Evolutionary conservation across 92 coral and sea anemone species (phyloP).

Genomic region (Meandrina meandrites): DNA sequence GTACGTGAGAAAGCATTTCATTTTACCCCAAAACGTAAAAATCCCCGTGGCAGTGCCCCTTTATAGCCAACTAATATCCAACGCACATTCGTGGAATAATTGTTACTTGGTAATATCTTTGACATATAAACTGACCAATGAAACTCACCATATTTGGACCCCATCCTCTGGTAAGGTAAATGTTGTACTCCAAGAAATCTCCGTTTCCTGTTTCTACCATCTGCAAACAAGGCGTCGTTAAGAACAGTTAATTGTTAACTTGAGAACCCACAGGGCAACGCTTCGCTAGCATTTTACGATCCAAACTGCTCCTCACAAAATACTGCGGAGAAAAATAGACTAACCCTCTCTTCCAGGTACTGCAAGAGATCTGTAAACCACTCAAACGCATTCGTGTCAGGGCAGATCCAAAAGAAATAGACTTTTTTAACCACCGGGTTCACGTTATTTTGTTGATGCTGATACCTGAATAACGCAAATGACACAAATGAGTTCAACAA

Average conservation of each 20-base stretch:
- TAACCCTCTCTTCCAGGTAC: slow-evolving; percentile 74
- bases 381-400: slow-evolving; percentile 92
- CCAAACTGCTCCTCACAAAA: too few relatives aligned
- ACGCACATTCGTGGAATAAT: too few relatives aligned
- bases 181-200: slow-evolving; percentile 86
- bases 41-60: too few relatives aligned
- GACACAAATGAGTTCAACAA: background rate
- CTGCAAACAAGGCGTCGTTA: slow-evolving; percentile 28
- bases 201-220: slow-evolving; percentile 78
- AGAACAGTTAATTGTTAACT: background rate
- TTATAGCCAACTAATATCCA: too few relatives aligned
- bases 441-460: slow-evolving; percentile 59
- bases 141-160: slow-evolving; percentile 80
- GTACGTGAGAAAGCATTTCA: too few relatives aligned
- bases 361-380: slow-evolving; percentile 92
- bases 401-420: slow-evolving; percentile 94
- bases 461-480: slow-evolving; percentile 56
- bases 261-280: background rate
- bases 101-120: too few relatives aligned
- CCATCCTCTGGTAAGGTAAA: slow-evolving; percentile 96
- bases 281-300: too few relatives aligned
- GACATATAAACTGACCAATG: background rate
- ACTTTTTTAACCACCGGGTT: slow-evolving; percentile 80
- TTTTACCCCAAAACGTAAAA: too few relatives aligned
- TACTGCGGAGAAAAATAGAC: background rate